Conservation (phyloP, 1,140 invertebrate species). For the Macrocentrus cingulum region DNA sequence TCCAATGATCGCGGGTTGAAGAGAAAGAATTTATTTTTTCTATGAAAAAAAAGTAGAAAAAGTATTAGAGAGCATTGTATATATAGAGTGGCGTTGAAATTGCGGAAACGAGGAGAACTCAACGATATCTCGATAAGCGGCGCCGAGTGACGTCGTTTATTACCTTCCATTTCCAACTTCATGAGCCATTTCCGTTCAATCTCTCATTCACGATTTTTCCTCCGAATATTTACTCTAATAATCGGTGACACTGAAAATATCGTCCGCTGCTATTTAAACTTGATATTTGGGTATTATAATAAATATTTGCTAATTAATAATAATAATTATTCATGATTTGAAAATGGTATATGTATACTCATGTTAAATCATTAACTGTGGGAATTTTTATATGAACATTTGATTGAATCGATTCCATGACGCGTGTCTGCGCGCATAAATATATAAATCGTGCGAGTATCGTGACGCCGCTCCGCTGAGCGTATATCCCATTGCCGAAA, state of each 20-base stretch:
- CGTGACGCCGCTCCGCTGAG: constrained; percentile 51
- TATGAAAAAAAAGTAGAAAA: no score
- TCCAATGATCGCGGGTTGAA: no score
- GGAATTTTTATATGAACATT: no score
- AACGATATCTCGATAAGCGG: constrained; percentile 45
- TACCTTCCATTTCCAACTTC: constrained; percentile 52
- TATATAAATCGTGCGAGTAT: constrained; percentile 27
- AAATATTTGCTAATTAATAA: no score
- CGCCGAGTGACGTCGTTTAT: constrained; percentile 43
- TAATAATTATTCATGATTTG: no score
- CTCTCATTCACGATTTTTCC: constrained; percentile 28
- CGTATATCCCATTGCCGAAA: constrained; percentile 50
- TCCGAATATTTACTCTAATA: constrained; percentile 20
- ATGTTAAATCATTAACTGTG: no score
- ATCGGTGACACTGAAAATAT: neutral
- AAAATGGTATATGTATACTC: no score
- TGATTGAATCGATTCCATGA: constrained; percentile 6
- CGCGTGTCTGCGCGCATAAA: constrained; percentile 18
- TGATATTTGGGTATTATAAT: no score
- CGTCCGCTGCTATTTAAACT: no score
- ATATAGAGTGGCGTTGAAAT: constrained; percentile 37
- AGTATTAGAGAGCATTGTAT: no score
- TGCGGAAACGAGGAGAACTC: constrained; percentile 42
- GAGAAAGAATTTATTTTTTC: no score
- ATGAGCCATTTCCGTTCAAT: constrained; percentile 46